phyloP scores from a whole-genome alignment of 2,113 vertebrate species.

The Saimiri boliviensis region DNA sequence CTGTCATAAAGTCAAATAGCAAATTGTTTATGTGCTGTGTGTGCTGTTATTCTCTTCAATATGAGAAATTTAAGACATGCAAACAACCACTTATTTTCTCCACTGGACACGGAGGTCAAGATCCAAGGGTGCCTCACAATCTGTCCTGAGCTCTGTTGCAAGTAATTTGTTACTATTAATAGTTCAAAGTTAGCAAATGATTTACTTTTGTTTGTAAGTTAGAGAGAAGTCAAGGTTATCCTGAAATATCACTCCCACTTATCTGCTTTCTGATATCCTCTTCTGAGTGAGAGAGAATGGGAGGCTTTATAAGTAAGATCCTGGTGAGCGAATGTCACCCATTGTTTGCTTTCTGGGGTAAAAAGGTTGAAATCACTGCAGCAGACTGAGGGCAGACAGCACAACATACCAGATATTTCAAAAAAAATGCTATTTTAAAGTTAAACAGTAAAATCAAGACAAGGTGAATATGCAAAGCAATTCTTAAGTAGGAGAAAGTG shows the following conservation, averaged over 20 bases:
- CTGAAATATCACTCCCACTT: slow-evolving; percentile 33
- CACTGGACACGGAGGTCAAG: slow-evolving; percentile 62
- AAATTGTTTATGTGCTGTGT: not conserved
- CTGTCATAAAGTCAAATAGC: not conserved
- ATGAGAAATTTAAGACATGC: slow-evolving; percentile 30
- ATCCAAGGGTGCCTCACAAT: slow-evolving; percentile 60
- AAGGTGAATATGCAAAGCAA: not conserved
- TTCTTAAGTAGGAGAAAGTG: not conserved
- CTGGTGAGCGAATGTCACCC: not conserved
- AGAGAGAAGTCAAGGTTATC: slow-evolving; percentile 66
- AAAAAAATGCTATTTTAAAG: not conserved
- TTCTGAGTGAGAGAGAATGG: not conserved
- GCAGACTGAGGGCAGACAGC: not conserved
- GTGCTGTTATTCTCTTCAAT: not conserved
- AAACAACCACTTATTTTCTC: slow-evolving; percentile 64
- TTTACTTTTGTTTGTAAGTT: slow-evolving; percentile 66
- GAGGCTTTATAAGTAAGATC: not conserved
- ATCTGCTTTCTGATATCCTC: not conserved
- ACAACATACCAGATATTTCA: not conserved
- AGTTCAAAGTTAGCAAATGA: slow-evolving; percentile 71
- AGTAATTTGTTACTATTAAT: slow-evolving; percentile 73
- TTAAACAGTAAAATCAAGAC: not conserved
- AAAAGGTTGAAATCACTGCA: slow-evolving; percentile 24
- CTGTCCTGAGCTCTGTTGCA: slow-evolving; percentile 39
- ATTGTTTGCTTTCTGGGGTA: not conserved